phyloP scores from a whole-genome alignment of 2,888 invertebrate genomes.

The Eupeodes luniger region DNA sequence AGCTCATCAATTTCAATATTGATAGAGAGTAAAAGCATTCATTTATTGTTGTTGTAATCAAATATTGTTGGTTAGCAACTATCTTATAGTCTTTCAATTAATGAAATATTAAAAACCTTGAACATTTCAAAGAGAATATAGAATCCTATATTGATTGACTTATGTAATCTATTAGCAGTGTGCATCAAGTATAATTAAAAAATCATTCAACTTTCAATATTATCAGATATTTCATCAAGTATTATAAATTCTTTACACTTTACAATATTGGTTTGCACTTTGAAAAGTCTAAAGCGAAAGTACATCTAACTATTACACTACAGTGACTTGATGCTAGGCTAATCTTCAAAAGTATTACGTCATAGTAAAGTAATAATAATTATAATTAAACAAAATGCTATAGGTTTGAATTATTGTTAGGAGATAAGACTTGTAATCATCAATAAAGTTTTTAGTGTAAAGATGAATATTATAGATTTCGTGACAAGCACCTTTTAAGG shows the following conservation, averaged over 20 bases:
- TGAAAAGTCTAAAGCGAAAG: conserved; percentile 21
- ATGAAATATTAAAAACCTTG: background rate
- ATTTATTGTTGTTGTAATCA: background rate
- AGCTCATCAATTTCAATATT: background rate
- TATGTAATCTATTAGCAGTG: background rate
- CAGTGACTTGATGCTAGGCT: background rate
- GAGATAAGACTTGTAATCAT: conserved; percentile 6
- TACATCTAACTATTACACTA: background rate
- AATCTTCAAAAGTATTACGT: background rate
- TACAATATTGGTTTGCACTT: conserved; percentile 5
- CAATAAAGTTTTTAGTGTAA: background rate
- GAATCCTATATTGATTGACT: background rate
- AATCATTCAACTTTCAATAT: conserved; percentile 42
- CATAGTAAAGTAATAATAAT: conserved; percentile 17
- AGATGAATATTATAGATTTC: background rate
- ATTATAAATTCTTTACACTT: background rate
- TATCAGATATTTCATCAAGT: conserved; percentile 21
- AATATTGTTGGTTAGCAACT: background rate
- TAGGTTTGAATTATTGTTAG: background rate
- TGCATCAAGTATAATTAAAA: conserved; percentile 26
- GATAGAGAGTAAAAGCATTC: background rate
- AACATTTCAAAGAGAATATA: background rate
- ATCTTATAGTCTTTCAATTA: background rate
- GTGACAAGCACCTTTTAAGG: background rate
- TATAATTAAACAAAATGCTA: conserved; percentile 1